Percentiles rank a stretch among this genome's conserved stretches.
phyloP scores from a whole-genome alignment of 2,113 vertebrate genomes.

The Dicerorhinus sumatrensis region DNA sequence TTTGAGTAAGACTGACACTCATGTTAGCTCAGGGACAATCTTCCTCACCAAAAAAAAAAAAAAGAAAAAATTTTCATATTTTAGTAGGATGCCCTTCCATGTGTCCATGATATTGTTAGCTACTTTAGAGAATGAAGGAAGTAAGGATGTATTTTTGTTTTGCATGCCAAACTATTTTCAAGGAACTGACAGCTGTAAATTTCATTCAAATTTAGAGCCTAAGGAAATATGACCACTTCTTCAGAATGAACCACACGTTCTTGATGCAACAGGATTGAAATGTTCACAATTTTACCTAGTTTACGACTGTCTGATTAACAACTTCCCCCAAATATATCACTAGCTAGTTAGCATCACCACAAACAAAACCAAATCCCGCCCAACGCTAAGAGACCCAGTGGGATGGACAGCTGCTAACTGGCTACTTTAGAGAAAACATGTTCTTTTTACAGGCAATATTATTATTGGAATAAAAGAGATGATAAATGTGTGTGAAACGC shows the following conservation, averaged over 20 bases:
- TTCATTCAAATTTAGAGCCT: conserved; percentile 41
- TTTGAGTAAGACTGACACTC: too few species aligned
- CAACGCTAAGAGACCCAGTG: not conserved
- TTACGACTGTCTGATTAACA: conserved; percentile 22
- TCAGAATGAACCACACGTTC: conserved; percentile 7
- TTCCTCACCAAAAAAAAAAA: too few species aligned
- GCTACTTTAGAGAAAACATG: not conserved
- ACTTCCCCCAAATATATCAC: not conserved
- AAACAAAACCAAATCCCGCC: conserved; percentile 51
- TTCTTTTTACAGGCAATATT: conserved; percentile 28
- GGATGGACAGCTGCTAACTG: conserved; percentile 4
- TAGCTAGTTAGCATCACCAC: not conserved
- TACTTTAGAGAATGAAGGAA: not conserved
- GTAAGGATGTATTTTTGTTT: not conserved
- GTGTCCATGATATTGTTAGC: not conserved
- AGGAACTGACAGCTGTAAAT: conserved; percentile 35
- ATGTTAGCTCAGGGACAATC: too few species aligned
- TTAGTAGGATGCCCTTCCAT: not conserved
- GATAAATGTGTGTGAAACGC: not conserved
- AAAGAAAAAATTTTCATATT: not conserved
- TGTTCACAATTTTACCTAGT: conserved; percentile 20
- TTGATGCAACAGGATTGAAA: not conserved
- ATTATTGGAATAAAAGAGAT: conserved; percentile 28
- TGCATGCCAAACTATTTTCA: conserved; percentile 41
- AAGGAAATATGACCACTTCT: conserved; percentile 22